phyloP scores from a whole-genome alignment of 2,888 invertebrate species.

The Oligia latruncula region DNA sequence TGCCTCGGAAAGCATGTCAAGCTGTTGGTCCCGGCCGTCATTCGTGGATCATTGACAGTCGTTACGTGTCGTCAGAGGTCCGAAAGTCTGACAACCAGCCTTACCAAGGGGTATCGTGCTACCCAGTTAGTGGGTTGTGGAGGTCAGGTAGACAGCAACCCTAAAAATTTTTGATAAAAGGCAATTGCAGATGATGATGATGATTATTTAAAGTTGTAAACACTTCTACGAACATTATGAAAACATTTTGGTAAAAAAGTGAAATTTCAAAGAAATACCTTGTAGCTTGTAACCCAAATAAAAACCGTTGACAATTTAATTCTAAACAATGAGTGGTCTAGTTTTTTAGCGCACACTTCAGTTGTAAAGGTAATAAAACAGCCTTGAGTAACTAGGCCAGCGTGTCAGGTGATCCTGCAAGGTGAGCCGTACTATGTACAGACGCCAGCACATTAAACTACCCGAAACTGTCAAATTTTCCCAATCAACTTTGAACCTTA shows the following conservation, averaged over 20 bases:
- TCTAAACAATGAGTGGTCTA: constrained; percentile 52
- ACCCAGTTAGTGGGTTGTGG: not conserved
- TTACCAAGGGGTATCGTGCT: not conserved
- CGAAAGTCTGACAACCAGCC: not conserved
- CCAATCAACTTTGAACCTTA: too few species aligned
- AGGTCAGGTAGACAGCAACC: not conserved
- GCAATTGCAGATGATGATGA: not conserved
- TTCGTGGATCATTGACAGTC: not conserved
- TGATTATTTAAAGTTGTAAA: not conserved
- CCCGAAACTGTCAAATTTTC: too few species aligned
- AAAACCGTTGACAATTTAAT: constrained; percentile 7
- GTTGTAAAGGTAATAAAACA: constrained; percentile 52
- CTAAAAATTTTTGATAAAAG: not conserved
- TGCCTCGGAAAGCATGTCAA: too few species aligned
- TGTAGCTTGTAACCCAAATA: constrained; percentile 31
- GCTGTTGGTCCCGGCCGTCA: not conserved
- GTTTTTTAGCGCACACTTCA: constrained; percentile 54
- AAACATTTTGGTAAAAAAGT: not conserved
- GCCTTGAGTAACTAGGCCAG: constrained; percentile 63
- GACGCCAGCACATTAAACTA: too few species aligned
- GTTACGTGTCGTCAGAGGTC: not conserved
- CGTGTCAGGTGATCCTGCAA: constrained; percentile 67
- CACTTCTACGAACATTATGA: not conserved
- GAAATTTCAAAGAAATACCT: constrained; percentile 1
- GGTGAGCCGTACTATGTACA: constrained; percentile 43